Conservation (phyloP, 2,888 invertebrate species). For the Amitus sp. region DNA sequence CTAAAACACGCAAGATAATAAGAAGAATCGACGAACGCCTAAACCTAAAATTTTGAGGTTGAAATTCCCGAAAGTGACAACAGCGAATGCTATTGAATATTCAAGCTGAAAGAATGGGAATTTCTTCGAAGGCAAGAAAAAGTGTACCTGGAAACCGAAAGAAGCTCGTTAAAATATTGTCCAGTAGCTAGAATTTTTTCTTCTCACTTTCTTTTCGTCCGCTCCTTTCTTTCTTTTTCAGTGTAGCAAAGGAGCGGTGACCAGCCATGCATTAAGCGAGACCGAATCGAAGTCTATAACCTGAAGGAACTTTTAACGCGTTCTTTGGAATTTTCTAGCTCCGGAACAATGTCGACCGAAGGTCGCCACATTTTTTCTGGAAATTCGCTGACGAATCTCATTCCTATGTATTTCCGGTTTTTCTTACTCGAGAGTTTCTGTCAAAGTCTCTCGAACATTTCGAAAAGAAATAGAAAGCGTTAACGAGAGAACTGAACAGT, state of each 20-base stretch:
- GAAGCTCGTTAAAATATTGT: conserved; percentile 17
- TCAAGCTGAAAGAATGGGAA: too few species aligned
- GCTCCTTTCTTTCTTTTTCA: conserved; percentile 39
- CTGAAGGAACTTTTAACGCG: conserved; percentile 35
- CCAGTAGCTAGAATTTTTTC: conserved; percentile 21
- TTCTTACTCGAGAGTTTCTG: too few species aligned
- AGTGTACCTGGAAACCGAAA: conserved; percentile 22
- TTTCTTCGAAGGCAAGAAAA: conserved; percentile 7
- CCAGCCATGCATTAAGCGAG: conserved; percentile 59
- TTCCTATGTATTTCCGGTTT: too few species aligned
- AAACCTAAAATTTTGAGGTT: too few species aligned
- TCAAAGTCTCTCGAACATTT: conserved; percentile 17
- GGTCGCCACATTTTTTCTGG: neutral
- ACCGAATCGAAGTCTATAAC: conserved; percentile 56
- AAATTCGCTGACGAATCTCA: conserved; percentile 25
- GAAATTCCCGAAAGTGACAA: too few species aligned
- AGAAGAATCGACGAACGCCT: too few species aligned
- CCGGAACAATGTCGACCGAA: neutral
- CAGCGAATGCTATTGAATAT: too few species aligned
- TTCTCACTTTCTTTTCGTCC: conserved; percentile 27
- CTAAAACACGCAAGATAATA: too few species aligned
- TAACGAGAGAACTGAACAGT: neutral
- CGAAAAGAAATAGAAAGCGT: neutral
- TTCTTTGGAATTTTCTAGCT: too few species aligned
- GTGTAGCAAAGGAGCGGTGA: conserved; percentile 37